Percentiles rank a stretch among this genome's conserved stretches.
These are phyloP conservation scores for Andrena cerasifolii DNA, from an alignment of 1,140 invertebrate genomes.

Conservation along the genomic window DNA sequence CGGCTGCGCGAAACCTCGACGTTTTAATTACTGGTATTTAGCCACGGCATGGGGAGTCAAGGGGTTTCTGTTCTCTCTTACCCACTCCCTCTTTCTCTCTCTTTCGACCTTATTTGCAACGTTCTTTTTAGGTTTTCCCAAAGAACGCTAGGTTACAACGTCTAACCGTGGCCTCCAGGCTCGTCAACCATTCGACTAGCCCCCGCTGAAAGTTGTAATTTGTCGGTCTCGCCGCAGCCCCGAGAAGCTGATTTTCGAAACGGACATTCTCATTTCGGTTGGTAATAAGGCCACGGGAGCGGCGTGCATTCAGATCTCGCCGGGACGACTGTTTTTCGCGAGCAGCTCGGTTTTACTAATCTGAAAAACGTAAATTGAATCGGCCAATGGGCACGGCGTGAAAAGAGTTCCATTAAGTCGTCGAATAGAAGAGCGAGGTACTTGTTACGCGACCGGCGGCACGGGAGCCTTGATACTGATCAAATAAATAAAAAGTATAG, in stretches of 20 bases:
- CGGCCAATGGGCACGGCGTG: constrained; percentile 1
- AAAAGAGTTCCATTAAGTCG: constrained; percentile 46
- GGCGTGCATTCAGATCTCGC: constrained; percentile 12
- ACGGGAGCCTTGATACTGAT: too few relatives aligned
- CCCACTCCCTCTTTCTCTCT: neutral
- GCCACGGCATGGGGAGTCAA: constrained; percentile 39
- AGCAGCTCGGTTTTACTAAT: constrained; percentile 24
- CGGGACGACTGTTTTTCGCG: constrained; percentile 21
- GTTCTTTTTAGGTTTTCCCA: constrained; percentile 20
- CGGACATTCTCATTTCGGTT: constrained; percentile 26
- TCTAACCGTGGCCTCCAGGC: neutral
- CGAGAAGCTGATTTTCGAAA: constrained; percentile 34
- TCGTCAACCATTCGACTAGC: constrained; percentile 15
- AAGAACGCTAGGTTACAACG: neutral
- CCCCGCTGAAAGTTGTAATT: constrained; percentile 19
- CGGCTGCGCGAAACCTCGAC: constrained; percentile 56
- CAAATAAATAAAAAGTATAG: neutral
- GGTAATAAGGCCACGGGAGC: constrained; percentile 21
- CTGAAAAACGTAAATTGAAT: constrained; percentile 40
- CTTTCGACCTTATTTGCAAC: neutral
- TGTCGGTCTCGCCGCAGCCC: neutral
- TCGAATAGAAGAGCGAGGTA: neutral
- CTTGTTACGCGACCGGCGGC: constrained; percentile 2
- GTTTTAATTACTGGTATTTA: constrained; percentile 70
- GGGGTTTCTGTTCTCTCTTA: constrained; percentile 28